Evolutionary conservation across 2,888 invertebrate species (phyloP).

Genomic region (Lasioglossum lativentre): DNA sequence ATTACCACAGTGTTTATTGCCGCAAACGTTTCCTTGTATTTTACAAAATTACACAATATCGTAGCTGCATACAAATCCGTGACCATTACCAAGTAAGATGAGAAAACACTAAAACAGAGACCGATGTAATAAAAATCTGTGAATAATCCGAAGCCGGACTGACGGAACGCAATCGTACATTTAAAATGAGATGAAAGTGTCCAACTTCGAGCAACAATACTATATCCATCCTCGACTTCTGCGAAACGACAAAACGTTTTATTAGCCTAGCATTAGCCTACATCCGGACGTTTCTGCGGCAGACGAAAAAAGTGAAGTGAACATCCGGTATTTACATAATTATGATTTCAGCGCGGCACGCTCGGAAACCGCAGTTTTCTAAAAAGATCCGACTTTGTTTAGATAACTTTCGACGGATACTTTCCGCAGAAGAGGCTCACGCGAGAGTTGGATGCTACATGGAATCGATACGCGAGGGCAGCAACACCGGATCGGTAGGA

Average conservation of each 20-base stretch:
- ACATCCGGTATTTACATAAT: neutral
- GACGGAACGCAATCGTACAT: neutral
- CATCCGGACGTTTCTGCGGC: neutral
- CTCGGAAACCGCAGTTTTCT: neutral
- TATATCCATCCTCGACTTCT: neutral
- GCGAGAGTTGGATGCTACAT: constrained; percentile 15
- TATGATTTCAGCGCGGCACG: neutral
- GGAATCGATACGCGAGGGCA: constrained; percentile 33
- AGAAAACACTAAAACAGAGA: neutral
- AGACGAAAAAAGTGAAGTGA: neutral
- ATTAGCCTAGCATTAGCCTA: constrained; percentile 2
- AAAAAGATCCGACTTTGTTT: neutral
- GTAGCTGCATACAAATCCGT: neutral
- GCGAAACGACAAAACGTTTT: neutral
- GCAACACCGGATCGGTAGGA: constrained; percentile 3
- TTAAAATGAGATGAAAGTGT: neutral
- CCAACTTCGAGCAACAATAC: neutral
- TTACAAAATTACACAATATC: neutral
- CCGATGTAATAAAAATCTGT: neutral
- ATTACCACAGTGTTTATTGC: neutral
- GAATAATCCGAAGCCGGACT: neutral
- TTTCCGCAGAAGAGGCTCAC: constrained; percentile 19
- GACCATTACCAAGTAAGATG: neutral
- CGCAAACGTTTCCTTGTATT: neutral
- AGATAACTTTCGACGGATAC: constrained; percentile 13